These are phyloP conservation scores for Gonatopus flavifemur DNA, from an alignment of 1,140 invertebrate species.

Conservation along the genomic window DNA sequence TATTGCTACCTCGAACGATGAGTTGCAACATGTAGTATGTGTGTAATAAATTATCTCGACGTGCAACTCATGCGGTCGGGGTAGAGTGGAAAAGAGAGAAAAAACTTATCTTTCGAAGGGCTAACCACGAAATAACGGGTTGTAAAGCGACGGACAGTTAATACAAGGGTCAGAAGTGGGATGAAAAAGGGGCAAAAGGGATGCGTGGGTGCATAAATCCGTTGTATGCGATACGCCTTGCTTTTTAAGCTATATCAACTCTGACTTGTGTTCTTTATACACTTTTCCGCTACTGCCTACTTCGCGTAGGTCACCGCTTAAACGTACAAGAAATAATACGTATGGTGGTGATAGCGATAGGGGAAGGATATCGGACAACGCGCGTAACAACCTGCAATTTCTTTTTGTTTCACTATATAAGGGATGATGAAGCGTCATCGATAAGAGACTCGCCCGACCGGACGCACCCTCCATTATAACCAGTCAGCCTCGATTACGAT, in stretches of 20 bases:
- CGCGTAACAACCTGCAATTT: slow-evolving; percentile 37
- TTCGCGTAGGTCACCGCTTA: not conserved
- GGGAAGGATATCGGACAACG: no score
- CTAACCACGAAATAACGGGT: slow-evolving; percentile 49
- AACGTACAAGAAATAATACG: no score
- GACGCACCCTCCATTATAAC: slow-evolving; percentile 14
- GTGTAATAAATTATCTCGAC: no score
- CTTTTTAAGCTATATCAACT: slow-evolving; percentile 17
- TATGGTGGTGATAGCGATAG: no score
- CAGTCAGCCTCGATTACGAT: slow-evolving; percentile 15
- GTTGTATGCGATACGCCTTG: slow-evolving; percentile 15
- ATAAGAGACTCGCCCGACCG: slow-evolving; percentile 17
- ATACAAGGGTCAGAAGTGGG: slow-evolving; percentile 15
- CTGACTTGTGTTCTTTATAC: not conserved
- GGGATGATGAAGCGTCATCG: slow-evolving; percentile 22
- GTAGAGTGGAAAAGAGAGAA: slow-evolving; percentile 11
- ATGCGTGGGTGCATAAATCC: no score
- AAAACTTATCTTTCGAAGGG: slow-evolving; percentile 31
- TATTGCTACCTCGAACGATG: no score
- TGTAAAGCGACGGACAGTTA: slow-evolving; percentile 27
- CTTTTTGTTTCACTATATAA: no score
- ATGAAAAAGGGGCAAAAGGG: slow-evolving; percentile 1
- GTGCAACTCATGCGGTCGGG: no score
- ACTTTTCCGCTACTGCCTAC: not conserved
- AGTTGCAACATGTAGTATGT: no score